phyloP scores from a whole-genome alignment of 2,888 invertebrate species.

The Polietes domitor region DNA sequence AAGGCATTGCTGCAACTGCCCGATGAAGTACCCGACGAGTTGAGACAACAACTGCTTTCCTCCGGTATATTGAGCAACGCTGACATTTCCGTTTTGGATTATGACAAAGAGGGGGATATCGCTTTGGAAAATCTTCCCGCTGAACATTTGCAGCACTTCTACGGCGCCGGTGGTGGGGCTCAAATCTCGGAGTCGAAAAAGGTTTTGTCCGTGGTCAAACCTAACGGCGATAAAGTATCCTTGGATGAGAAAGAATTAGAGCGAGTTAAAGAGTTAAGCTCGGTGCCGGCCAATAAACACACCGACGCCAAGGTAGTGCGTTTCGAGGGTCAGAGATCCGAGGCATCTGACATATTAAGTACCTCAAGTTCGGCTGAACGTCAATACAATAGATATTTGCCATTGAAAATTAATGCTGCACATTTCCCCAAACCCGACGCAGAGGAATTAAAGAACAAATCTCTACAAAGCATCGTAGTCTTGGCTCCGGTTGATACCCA shows the following conservation, averaged over 20 bases:
- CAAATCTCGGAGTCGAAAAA: slow-evolving; percentile 88
- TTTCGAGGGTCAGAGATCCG: slow-evolving; percentile 89
- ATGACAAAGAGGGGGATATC: slow-evolving; percentile 93
- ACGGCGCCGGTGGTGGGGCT: slow-evolving; percentile 90
- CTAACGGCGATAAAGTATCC: slow-evolving; percentile 84
- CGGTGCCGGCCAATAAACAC: slow-evolving; percentile 82
- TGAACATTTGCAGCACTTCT: slow-evolving; percentile 93
- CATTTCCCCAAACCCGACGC: slow-evolving; percentile 92
- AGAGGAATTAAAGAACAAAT: slow-evolving; percentile 87
- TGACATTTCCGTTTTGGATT: slow-evolving; percentile 92
- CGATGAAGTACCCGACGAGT: slow-evolving; percentile 93
- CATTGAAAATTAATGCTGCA: slow-evolving; percentile 91
- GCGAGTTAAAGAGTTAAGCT: slow-evolving; percentile 77
- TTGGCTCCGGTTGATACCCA: slow-evolving; percentile 90
- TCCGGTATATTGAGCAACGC: slow-evolving; percentile 94
- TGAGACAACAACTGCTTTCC: slow-evolving; percentile 90
- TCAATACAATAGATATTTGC: slow-evolving; percentile 91
- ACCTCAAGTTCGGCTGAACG: slow-evolving; percentile 87
- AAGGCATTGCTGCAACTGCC: slow-evolving; percentile 84
- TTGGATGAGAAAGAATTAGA: slow-evolving; percentile 83
- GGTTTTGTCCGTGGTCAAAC: slow-evolving; percentile 85
- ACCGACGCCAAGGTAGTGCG: slow-evolving; percentile 93
- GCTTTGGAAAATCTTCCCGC: slow-evolving; percentile 91
- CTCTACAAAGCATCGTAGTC: slow-evolving; percentile 92
- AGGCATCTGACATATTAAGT: slow-evolving; percentile 87